Percentiles rank a stretch among this genome's conserved stretches.
These are phyloP conservation scores for Ploceus nigricollis DNA, from an alignment of 2,113 vertebrate species.

Conservation along the genomic window DNA sequence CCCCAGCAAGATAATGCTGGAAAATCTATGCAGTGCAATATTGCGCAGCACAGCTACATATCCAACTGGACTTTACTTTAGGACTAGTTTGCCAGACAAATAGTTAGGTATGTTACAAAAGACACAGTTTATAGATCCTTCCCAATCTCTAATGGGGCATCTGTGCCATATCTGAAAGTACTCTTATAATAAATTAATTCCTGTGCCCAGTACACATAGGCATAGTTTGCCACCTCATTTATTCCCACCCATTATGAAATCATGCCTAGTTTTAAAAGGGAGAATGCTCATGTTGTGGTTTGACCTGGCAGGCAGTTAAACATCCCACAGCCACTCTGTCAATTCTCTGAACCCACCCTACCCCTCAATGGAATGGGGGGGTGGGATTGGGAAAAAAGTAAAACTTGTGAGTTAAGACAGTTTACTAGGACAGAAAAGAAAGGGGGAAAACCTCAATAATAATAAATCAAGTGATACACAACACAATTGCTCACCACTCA, in stretches of 20 bases:
- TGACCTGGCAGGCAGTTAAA: neutral
- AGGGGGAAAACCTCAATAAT: rapidly evolving
- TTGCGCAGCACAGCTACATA: neutral
- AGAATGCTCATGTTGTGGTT: neutral
- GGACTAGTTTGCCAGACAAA: neutral
- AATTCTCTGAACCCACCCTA: neutral
- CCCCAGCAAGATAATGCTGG: neutral
- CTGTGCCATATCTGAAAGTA: neutral
- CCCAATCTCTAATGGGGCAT: neutral
- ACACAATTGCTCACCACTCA: neutral
- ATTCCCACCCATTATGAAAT: neutral
- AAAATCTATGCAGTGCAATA: neutral
- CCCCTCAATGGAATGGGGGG: rapidly evolving
- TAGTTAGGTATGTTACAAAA: neutral
- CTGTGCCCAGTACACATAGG: neutral
- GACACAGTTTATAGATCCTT: neutral
- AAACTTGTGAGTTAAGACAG: neutral
- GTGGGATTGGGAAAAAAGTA: neutral
- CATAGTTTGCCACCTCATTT: neutral
- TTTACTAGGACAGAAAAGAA: neutral
- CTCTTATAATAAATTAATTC: neutral
- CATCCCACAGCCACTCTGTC: neutral
- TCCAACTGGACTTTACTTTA: neutral
- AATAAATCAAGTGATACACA: neutral
- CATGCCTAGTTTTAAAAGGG: neutral